These are phyloP conservation scores for Aricia agestis DNA, from an alignment of 1,140 invertebrate species.

Conservation along the genomic window DNA sequence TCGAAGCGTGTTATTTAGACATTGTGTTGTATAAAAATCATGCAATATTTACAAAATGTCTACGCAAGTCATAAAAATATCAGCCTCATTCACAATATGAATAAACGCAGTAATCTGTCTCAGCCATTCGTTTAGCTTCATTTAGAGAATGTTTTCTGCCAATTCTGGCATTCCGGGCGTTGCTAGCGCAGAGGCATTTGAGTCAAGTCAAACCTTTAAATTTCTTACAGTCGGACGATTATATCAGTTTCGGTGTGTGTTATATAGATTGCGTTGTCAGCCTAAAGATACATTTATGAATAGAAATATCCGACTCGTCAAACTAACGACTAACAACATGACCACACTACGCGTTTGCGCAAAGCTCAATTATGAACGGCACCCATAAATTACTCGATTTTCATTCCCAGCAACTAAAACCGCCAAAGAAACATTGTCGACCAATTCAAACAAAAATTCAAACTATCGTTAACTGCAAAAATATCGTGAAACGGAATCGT, in stretches of 20 bases:
- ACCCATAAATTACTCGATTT: not conserved
- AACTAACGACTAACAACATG: not conserved
- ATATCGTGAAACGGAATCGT: not conserved
- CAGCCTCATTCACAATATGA: not conserved
- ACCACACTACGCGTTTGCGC: not conserved
- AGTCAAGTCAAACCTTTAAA: not conserved
- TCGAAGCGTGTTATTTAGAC: not conserved
- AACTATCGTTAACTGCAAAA: not conserved
- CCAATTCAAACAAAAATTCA: not conserved
- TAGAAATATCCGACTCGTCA: not conserved
- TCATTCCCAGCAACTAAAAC: conserved; percentile 6
- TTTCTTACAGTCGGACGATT: not conserved
- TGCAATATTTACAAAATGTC: conserved; percentile 2
- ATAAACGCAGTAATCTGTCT: not conserved
- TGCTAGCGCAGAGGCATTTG: not conserved
- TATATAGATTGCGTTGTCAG: not conserved
- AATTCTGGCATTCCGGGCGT: not conserved
- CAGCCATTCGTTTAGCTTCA: not conserved
- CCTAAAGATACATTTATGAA: not conserved
- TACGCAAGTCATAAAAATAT: not conserved
- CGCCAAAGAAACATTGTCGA: not conserved
- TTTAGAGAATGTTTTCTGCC: not conserved
- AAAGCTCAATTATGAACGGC: not conserved
- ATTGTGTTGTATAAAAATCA: not conserved
- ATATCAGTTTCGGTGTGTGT: not conserved